Evolutionary conservation across 2,113 vertebrate genomes (phyloP).

Genomic region (Antechinus flavipes): DNA sequence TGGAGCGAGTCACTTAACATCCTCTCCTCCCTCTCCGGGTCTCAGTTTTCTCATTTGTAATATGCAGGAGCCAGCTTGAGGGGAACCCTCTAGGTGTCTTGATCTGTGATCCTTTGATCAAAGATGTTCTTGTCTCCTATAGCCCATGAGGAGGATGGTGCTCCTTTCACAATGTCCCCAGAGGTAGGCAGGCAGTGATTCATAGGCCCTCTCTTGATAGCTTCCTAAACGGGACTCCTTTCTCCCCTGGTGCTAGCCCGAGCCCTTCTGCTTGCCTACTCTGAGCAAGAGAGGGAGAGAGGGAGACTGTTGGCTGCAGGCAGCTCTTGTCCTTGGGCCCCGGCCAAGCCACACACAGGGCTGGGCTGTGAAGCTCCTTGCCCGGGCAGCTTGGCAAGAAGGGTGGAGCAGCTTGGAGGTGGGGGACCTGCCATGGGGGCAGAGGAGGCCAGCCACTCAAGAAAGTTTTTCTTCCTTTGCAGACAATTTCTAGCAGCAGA

Average conservation of each 20-base stretch:
- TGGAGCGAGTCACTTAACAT: not conserved
- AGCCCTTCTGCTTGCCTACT: constrained; percentile 67
- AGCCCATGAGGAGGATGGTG: not conserved
- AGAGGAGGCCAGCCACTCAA: not conserved
- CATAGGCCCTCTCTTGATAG: not conserved
- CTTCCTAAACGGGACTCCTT: not conserved
- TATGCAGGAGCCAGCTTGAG: not conserved
- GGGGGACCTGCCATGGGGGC: constrained; percentile 7
- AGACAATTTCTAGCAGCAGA: not conserved
- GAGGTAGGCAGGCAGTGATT: not conserved
- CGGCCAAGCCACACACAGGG: constrained; percentile 74
- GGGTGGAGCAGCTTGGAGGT: constrained; percentile 22
- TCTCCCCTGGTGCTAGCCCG: not conserved
- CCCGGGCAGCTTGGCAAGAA: constrained; percentile 39
- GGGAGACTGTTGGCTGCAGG: constrained; percentile 54
- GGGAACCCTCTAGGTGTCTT: not conserved
- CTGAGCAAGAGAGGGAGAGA: not conserved
- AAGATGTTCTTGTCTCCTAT: not conserved
- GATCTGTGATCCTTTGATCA: not conserved
- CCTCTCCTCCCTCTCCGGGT: not conserved
- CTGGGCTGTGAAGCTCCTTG: constrained; percentile 60
- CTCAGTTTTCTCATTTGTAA: not conserved
- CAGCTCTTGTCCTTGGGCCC: constrained; percentile 71
- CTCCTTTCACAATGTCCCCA: not conserved
- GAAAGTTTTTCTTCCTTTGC: not conserved